phyloP scores from a whole-genome alignment of 2,888 invertebrate species.

The Leptothorax acervorum region DNA sequence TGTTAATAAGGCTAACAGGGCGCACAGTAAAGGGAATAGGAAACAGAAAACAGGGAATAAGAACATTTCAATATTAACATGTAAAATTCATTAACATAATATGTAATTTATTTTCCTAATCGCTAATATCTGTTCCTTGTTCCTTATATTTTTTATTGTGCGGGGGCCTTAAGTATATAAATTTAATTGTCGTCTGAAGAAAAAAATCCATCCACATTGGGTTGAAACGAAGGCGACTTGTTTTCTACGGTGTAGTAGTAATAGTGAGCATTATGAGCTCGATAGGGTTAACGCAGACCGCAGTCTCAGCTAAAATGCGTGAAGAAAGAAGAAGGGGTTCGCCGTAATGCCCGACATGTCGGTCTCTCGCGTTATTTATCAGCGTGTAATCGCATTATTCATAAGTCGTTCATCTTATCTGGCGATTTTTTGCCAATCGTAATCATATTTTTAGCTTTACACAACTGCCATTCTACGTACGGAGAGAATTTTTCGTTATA shows the following conservation, averaged over 20 bases:
- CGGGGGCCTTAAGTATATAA: not conserved
- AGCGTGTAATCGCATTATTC: slow-evolving; percentile 42
- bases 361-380: slow-evolving; percentile 36
- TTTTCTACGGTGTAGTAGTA: not conserved
- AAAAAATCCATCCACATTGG: not conserved
- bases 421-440: slow-evolving; percentile 37
- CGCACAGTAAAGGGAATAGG: too few species aligned
- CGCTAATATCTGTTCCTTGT: too few species aligned
- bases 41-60: too few species aligned
- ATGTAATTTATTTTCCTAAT: too few species aligned
- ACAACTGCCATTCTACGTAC: not conserved
- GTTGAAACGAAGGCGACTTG: not conserved
- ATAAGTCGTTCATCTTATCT: slow-evolving; percentile 43
- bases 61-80: too few species aligned
- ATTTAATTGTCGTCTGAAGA: not conserved
- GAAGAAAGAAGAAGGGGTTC: slow-evolving; percentile 50
- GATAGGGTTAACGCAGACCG: slow-evolving; percentile 42
- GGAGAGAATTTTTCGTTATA: too few species aligned
- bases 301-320: slow-evolving; percentile 52
- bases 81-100: too few species aligned
- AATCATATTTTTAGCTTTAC: slow-evolving; percentile 12
- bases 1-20: too few species aligned
- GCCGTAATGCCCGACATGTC: slow-evolving; percentile 35
- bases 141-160: too few species aligned
- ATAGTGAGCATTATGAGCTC: slow-evolving; percentile 50